Evolutionary conservation across 2,113 vertebrate species (phyloP).

Genomic region (Hippocampus barbouri): DNA sequence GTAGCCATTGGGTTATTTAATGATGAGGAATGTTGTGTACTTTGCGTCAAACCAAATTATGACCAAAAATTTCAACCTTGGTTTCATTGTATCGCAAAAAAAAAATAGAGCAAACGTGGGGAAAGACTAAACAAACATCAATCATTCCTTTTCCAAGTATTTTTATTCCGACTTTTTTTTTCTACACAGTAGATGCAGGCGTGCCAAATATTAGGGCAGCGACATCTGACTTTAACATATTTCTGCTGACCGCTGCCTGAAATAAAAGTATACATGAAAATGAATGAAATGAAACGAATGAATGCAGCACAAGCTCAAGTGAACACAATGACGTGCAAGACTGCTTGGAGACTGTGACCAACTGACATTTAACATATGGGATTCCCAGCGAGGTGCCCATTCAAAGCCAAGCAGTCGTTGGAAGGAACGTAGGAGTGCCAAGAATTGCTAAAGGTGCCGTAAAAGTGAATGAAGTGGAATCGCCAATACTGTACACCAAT

Average conservation of each 20-base stretch:
- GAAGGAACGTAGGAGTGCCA: constrained; percentile 1
- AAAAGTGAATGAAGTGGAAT: constrained; percentile 49
- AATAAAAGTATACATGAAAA: no score
- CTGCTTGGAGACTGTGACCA: background rate
- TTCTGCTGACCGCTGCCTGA: no score
- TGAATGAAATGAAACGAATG: no score
- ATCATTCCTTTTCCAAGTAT: background rate
- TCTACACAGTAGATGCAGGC: background rate
- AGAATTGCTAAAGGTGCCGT: constrained; percentile 31
- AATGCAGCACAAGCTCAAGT: background rate
- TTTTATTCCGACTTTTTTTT: background rate
- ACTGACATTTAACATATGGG: constrained; percentile 42
- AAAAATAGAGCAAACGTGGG: background rate
- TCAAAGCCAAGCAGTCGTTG: constrained; percentile 15
- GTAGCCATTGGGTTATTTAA: no score
- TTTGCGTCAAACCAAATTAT: no score
- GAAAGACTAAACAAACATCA: background rate
- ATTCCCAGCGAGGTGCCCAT: constrained; percentile 2
- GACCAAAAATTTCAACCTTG: no score
- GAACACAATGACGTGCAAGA: background rate
- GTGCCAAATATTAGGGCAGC: background rate
- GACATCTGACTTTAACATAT: background rate
- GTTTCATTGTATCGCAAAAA: no score
- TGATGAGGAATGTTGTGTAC: no score
- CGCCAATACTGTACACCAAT: no score